Evolutionary conservation across 2,113 vertebrate species (phyloP).

Genomic region (Protomyctophum bolini): DNA sequence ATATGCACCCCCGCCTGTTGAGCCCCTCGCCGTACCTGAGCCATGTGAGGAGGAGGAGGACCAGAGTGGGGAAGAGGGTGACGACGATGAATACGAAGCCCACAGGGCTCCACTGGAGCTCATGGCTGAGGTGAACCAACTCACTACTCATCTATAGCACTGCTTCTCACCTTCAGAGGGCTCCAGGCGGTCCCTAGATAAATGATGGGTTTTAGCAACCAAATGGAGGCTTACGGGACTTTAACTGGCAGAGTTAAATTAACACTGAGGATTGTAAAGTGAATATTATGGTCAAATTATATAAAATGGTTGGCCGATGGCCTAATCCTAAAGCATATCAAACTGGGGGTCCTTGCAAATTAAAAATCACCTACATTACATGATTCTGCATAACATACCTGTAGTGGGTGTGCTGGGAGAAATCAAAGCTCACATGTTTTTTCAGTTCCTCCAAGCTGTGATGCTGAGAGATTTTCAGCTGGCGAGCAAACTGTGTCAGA

Average conservation of each 20-base stretch:
- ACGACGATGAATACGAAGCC: slow-evolving; percentile 44
- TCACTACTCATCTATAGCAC: too few species aligned
- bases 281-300: too few species aligned
- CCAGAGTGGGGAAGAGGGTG: slow-evolving; percentile 22
- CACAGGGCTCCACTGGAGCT: slow-evolving; percentile 75
- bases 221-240: too few species aligned
- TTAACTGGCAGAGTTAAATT: too few species aligned
- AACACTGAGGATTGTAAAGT: too few species aligned
- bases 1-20: not conserved
- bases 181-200: too few species aligned
- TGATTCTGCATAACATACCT: too few species aligned
- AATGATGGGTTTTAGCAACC: too few species aligned
- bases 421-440: slow-evolving; percentile 21
- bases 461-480: slow-evolving; percentile 75
- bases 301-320: too few species aligned
- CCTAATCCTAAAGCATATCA: too few species aligned
- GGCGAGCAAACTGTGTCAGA: slow-evolving; percentile 84
- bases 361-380: too few species aligned
- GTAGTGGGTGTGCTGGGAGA: not conserved
- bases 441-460: slow-evolving; percentile 85
- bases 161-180: too few species aligned
- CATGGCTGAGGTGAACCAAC: slow-evolving; percentile 75
- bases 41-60: not conserved
- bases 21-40: not conserved
- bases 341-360: not conserved